These are phyloP conservation scores for Euphydryas editha DNA, from an alignment of 2,888 invertebrate genomes.

Conservation along the genomic window DNA sequence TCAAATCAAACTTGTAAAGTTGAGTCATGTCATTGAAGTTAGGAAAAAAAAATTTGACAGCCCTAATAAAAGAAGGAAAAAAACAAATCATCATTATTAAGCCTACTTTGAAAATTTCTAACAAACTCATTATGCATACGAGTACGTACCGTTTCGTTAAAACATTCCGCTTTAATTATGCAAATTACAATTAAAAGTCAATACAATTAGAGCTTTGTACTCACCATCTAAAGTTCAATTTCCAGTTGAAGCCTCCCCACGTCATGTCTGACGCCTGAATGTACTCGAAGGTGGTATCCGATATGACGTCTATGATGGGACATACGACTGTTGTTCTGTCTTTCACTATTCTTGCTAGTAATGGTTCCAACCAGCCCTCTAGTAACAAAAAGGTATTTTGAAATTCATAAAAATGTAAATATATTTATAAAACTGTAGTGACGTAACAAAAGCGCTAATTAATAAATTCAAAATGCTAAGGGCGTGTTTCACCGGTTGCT, in stretches of 20 bases:
- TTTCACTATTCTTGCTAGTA: constrained; percentile 94
- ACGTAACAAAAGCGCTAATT: neutral
- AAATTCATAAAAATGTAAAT: neutral
- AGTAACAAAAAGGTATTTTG: constrained; percentile 35
- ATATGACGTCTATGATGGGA: constrained; percentile 99
- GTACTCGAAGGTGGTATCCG: constrained; percentile 99
- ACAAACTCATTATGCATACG: neutral
- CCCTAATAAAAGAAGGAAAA: neutral
- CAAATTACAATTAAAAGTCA: constrained; percentile 2
- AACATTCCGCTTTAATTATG: neutral
- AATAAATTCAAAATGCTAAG: too few species aligned
- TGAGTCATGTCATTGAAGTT: neutral
- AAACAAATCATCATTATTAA: neutral
- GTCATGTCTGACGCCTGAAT: constrained; percentile 99
- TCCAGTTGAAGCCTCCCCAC: constrained; percentile 99
- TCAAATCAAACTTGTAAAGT: neutral
- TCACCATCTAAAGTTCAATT: constrained; percentile 98
- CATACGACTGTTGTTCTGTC: constrained; percentile 97
- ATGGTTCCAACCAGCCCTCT: constrained; percentile 99
- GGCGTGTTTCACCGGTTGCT: too few species aligned
- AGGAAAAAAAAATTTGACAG: neutral
- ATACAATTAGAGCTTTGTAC: constrained; percentile 46
- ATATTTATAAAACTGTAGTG: neutral
- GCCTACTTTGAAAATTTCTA: neutral
- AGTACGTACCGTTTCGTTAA: neutral